A percentile compares a stretch with the other conserved stretches of the same genome.
These are phyloP conservation scores for Lethocerus indicus DNA, from an alignment of 1,140 invertebrate species.

Conservation along the genomic window DNA sequence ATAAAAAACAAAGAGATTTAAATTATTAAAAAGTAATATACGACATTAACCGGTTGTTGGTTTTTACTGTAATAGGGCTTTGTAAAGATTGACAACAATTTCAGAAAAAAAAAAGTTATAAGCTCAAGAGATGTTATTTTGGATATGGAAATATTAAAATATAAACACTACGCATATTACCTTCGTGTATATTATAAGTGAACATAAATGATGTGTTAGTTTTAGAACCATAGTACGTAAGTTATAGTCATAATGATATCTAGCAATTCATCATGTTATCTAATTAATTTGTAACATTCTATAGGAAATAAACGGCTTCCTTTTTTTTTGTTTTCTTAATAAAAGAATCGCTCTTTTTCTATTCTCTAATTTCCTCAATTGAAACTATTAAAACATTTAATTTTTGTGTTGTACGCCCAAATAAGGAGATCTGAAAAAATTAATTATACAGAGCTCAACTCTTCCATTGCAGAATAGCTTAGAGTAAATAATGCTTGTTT, in stretches of 20 bases:
- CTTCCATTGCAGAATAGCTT: too few relatives aligned
- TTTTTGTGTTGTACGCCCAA: too few relatives aligned
- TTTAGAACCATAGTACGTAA: background rate
- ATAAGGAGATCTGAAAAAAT: too few relatives aligned
- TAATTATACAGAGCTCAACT: too few relatives aligned
- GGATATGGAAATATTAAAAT: background rate
- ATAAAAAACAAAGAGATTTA: background rate
- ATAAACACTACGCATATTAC: background rate
- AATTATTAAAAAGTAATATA: background rate
- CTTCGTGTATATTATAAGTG: slow-evolving; percentile 1
- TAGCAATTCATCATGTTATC: slow-evolving; percentile 1
- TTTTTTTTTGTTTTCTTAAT: slow-evolving; percentile 6
- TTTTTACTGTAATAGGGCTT: background rate
- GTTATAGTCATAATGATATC: background rate
- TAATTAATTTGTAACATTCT: background rate
- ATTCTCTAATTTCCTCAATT: background rate
- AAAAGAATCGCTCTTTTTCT: background rate
- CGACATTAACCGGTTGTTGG: background rate
- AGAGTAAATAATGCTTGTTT: too few relatives aligned
- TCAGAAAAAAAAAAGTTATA: background rate
- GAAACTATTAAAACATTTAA: background rate
- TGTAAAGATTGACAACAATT: background rate
- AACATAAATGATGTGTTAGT: background rate
- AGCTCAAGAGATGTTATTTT: slow-evolving; percentile 8
- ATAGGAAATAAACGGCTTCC: slow-evolving; percentile 6